Evolutionary conservation across 2,888 invertebrate genomes (phyloP).

Genomic region (Parnassius mnemosyne): DNA sequence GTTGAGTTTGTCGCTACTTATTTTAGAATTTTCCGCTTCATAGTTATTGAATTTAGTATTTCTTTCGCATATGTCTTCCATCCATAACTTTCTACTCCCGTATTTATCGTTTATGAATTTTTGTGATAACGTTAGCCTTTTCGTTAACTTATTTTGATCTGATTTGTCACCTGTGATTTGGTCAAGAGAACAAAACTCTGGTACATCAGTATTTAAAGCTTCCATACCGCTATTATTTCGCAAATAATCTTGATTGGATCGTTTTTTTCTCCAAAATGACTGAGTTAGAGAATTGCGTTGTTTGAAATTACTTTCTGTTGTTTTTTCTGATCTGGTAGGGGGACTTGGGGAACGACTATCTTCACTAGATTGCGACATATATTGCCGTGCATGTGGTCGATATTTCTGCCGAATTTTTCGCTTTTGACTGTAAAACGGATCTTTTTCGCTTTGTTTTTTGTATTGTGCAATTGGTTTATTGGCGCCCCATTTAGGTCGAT

Average conservation of each 20-base stretch:
- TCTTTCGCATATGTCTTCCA: conserved; percentile 61
- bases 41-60: conserved; percentile 53
- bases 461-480: conserved; percentile 90
- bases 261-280: conserved; percentile 75
- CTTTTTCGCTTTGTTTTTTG: conserved; percentile 94
- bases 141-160: conserved; percentile 64
- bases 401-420: conserved; percentile 84
- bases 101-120: conserved; percentile 79
- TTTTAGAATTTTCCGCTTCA: conserved; percentile 64
- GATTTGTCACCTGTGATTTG: conserved; percentile 61
- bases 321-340: conserved; percentile 60
- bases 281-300: conserved; percentile 73
- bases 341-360: conserved; percentile 82
- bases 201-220: conserved; percentile 62
- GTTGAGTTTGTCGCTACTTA: conserved; percentile 40
- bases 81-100: conserved; percentile 73
- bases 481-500: conserved; percentile 87
- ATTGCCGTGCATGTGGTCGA: conserved; percentile 79
- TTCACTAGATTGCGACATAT: conserved; percentile 82
- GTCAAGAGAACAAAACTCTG: conserved; percentile 75
- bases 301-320: conserved; percentile 58
- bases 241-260: conserved; percentile 65
- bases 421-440: conserved; percentile 89
- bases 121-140: conserved; percentile 71
- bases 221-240: conserved; percentile 52